Evolutionary conservation across 2,797 vertebrate genomes (phyloP).

Genomic region (Hydrolagus colliei): DNA sequence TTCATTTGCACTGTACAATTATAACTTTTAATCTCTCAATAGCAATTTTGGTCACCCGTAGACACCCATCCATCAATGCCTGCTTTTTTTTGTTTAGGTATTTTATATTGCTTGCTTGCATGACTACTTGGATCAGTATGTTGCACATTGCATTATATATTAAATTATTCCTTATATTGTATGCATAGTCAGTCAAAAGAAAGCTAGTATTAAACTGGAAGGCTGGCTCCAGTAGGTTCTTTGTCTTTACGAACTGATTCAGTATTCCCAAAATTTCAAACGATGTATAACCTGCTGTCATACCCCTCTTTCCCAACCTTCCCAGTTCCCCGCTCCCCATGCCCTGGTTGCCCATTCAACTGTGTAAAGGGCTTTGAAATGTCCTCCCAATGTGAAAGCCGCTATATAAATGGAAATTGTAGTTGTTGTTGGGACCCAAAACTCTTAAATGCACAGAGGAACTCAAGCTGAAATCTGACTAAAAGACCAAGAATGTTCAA

Average conservation of each 20-base stretch:
- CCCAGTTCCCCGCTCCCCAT: neutral
- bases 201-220: neutral
- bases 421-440: neutral
- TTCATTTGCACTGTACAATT: neutral
- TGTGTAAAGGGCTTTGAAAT: too few species aligned
- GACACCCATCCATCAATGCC: neutral
- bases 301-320: neutral
- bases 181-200: neutral
- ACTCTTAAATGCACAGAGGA: neutral
- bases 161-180: neutral
- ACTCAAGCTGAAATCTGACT: neutral
- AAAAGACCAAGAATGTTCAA: neutral
- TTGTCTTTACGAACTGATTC: neutral
- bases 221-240: neutral
- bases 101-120: neutral
- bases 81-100: neutral
- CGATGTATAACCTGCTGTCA: too few species aligned
- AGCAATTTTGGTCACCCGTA: neutral
- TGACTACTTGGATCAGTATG: too few species aligned
- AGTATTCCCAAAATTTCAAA: too few species aligned
- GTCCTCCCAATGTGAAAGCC: too few species aligned
- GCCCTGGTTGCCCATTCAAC: too few species aligned
- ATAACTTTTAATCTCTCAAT: neutral
- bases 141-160: neutral
- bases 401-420: too few species aligned